phyloP scores from a whole-genome alignment of 2,113 vertebrate species.

The Alouatta palliata region DNA sequence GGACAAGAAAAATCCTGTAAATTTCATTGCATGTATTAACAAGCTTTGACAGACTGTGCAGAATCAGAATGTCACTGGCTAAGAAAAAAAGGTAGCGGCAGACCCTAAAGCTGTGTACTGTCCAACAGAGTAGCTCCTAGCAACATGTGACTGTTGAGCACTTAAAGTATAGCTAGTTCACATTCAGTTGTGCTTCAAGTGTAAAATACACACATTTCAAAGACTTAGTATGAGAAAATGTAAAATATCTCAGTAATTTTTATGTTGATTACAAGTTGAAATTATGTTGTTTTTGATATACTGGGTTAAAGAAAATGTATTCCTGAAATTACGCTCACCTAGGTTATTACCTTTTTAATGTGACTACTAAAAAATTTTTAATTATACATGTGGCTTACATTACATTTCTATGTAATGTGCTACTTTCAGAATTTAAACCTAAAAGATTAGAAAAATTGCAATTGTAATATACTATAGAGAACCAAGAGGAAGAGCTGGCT shows the following conservation, averaged over 20 bases:
- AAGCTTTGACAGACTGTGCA: neutral
- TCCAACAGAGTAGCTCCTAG: neutral
- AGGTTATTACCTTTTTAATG: neutral
- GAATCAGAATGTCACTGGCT: neutral
- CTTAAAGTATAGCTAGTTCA: neutral
- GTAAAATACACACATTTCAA: neutral
- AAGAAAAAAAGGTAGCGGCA: neutral
- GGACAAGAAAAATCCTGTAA: neutral
- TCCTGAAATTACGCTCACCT: neutral
- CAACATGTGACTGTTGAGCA: neutral
- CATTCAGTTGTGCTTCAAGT: neutral
- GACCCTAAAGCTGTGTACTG: neutral
- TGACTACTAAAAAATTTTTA: neutral
- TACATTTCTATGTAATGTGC: neutral
- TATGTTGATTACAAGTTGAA: neutral
- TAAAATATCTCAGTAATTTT: neutral
- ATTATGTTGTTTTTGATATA: neutral
- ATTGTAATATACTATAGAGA: neutral
- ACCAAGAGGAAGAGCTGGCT: neutral
- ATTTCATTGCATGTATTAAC: neutral
- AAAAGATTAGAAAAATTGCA: neutral
- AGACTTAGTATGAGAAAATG: neutral
- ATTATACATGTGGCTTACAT: conserved; percentile 25
- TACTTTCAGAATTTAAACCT: neutral
- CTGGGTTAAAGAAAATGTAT: neutral